Base-by-base conservation (phyloP, 2,113 vertebrate species). In the Thunnus maccoyii region DNA sequence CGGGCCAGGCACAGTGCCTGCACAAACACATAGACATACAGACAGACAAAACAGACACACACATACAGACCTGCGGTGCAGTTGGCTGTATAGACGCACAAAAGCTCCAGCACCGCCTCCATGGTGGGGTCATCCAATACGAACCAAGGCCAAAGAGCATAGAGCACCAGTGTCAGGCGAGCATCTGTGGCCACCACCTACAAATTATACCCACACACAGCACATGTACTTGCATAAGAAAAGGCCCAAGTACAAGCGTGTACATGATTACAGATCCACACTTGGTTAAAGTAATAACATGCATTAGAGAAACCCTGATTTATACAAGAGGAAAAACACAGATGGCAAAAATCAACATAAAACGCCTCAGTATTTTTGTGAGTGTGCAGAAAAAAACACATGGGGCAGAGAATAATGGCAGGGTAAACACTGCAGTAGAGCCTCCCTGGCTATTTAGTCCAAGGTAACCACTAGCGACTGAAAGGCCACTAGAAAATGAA, bases 11-110 rank as follows among this genome's bases (percentile, higher is more conserved):
- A 90, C 90, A 82, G 78, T 82, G 82, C 85, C 77, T 85, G 74
- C 52, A 51, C 70, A 90, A 74, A 92, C 66, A 86, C 71, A 57
- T 57, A 69, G 52, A 72, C 54, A 69, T 18, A 76, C 72, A 85
- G 20, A 78, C 77, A 80, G 30, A 77, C 78, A 72, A 15, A 36
- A 80, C 36, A 76, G 50, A 76, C n/a, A 79, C 57, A 74, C 68
- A 36, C 52, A 76, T 56, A 88, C 71, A 92, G 91, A 99, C 98
- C 97, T 92, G 89, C 64, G 70, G 95, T 93, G 87, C 94, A 97
- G 85, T 96, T 94, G 80, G 97, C 96, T 0, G 97, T 97, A 82
- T 97, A 99, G 87, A 99, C 96, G 71, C 98, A 99, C 73, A 99
- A 96, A 22, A 99, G 94, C 89, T 98, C 96, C 90, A 99, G 93